Evolutionary conservation across 37 sponge, comb jelly and placozoan genomes (phyloP), one percentile per base, ranked within the genome.

Genomic region (Theonella swinhoei): DNA sequence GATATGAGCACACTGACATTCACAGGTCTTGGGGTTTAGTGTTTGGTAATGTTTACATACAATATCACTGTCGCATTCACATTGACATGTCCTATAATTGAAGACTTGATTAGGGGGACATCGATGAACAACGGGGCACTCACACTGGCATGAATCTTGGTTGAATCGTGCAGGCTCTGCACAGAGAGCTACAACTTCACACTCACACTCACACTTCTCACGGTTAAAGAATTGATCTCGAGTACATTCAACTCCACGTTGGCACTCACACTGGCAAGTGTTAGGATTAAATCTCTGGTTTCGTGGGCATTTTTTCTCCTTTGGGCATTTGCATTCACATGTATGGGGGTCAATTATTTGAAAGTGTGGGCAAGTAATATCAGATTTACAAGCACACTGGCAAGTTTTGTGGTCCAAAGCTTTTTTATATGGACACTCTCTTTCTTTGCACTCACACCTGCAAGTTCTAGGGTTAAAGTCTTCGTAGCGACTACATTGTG

Each of bases 221-320:
- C 22, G 65, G 23, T 82, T 75, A 43, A 42, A 36, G 39, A 20
- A 31, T 58, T 72, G 79, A 42, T 39, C 29, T 4, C 43, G 23
- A 1, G 62, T 60, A 85, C 70, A 68, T 8, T 32, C 31, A 39
- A 68, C 24, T 1, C 28, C 8, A 4, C 5, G 62, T 31, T 72
- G 75, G 42, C 87, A 87, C 23, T 54, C 60, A 74, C 87, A 87
- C 58, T 66, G 74, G 75, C 87, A 87, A 34, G 80, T 61, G 0
- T 11, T 58, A 2, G 1, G 26, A 54, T 78, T 78, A 19, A 78
- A 78, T 19, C 68, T 37, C 40, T 85, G 86, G 26, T 35, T 54
- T 5, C 19, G n/a, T 4, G 68, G 26, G 25, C 71, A 85, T 4
- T 34, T 3, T 20, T 29, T 58, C 25, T 14, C 9, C 8, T 38